These are phyloP conservation scores for Chloroceryle amazona DNA, from an alignment of 2,797 vertebrate genomes.

Conservation along the genomic window DNA sequence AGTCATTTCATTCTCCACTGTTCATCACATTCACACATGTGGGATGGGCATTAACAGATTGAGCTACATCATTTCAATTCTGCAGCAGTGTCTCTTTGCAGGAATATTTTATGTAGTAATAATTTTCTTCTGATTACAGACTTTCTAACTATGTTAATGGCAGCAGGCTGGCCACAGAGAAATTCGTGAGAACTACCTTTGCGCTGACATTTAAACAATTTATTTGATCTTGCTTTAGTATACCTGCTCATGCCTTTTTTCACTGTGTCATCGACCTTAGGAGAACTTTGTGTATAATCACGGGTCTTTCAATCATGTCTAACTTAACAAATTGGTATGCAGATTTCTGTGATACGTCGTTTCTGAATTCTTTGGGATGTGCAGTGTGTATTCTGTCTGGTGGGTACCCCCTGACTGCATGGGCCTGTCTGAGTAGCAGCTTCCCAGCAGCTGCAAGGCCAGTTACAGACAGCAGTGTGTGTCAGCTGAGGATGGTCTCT, in stretches of 20 bases:
- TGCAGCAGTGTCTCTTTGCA: constrained; percentile 67
- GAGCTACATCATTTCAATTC: constrained; percentile 81
- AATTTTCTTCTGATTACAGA: constrained; percentile 75
- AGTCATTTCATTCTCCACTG: constrained; percentile 53
- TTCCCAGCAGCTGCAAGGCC: not conserved
- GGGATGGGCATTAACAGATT: constrained; percentile 72
- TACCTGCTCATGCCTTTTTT: constrained; percentile 79
- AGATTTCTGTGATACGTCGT: constrained; percentile 43
- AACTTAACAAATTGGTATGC: constrained; percentile 55
- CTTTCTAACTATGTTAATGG: constrained; percentile 82
- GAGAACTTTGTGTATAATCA: constrained; percentile 78
- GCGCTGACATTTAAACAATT: constrained; percentile 82
- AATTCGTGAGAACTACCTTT: constrained; percentile 78
- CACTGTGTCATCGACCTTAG: constrained; percentile 74
- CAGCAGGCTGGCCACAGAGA: constrained; percentile 62
- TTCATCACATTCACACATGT: constrained; percentile 59
- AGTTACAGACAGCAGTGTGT: not conserved
- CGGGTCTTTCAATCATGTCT: constrained; percentile 64
- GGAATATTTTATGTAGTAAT: constrained; percentile 79
- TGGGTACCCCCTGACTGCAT: not conserved
- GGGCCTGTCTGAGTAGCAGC: not conserved
- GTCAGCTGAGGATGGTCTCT: not conserved
- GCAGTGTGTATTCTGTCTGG: not conserved
- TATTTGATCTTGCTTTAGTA: constrained; percentile 82
- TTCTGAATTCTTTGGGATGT: constrained; percentile 33